A percentile compares a stretch with the other conserved stretches of the same genome.
Evolutionary conservation across 2,113 vertebrate species (phyloP).

Genomic region (Amphiprion ocellaris): DNA sequence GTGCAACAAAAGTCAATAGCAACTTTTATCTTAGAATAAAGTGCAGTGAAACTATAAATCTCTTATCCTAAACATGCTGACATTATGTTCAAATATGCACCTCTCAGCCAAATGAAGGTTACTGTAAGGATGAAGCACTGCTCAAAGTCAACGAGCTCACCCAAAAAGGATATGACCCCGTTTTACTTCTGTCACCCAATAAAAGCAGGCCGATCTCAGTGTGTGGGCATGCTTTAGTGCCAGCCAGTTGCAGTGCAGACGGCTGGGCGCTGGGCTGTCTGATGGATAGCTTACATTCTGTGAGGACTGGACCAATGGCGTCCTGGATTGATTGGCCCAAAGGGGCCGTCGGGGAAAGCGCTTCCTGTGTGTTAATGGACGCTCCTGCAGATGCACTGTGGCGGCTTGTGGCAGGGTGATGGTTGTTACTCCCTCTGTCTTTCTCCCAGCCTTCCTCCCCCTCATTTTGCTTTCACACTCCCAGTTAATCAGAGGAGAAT

Average conservation of each 20-base stretch:
- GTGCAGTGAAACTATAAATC: slow-evolving; percentile 31
- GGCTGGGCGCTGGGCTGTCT: slow-evolving; percentile 73
- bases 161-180: slow-evolving; percentile 50
- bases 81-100: slow-evolving; percentile 30
- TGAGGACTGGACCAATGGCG: slow-evolving; percentile 75
- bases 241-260: slow-evolving; percentile 72
- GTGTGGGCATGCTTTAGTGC: slow-evolving; percentile 69
- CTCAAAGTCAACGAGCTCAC: slow-evolving; percentile 48
- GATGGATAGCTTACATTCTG: slow-evolving; percentile 76
- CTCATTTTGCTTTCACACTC: slow-evolving; percentile 66
- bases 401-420: slow-evolving; percentile 68
- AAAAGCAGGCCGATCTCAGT: slow-evolving; percentile 50
- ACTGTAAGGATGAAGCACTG: slow-evolving; percentile 22
- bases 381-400: slow-evolving; percentile 70
- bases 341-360: slow-evolving; percentile 75
- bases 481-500: slow-evolving; percentile 65
- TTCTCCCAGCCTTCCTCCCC: slow-evolving; percentile 8
- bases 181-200: slow-evolving; percentile 68
- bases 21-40: slow-evolving; percentile 47
- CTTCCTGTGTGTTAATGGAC: slow-evolving; percentile 84
- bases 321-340: slow-evolving; percentile 80
- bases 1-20: slow-evolving; percentile 48
- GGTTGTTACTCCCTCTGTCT: slow-evolving; percentile 56
- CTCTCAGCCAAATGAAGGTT: slow-evolving; percentile 57
- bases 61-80: slow-evolving; percentile 40